Percentiles rank a stretch among this genome's conserved stretches.
These are phyloP conservation scores for Clupea harengus DNA, from an alignment of 2,113 vertebrate genomes.

Conservation along the genomic window DNA sequence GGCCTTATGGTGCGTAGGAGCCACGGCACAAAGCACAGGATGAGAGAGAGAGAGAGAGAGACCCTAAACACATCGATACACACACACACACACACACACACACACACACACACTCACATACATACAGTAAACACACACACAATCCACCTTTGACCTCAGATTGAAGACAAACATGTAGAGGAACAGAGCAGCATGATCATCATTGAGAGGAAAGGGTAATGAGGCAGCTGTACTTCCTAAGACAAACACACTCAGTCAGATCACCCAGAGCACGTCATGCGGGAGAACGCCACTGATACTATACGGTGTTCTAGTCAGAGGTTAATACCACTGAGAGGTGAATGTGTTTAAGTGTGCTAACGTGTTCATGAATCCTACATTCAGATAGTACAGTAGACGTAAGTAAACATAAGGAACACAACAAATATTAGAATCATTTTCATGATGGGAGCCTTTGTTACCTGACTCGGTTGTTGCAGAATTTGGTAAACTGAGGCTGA, in stretches of 20 bases:
- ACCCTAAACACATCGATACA: not conserved
- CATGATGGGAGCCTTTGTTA: constrained; percentile 52
- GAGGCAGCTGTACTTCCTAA: not conserved
- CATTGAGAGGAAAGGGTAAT: not conserved
- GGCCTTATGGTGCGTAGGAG: not conserved
- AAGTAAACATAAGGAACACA: not conserved
- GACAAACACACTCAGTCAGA: not conserved
- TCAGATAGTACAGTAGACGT: not conserved
- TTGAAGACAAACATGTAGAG: not conserved
- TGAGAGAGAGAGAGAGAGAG: not conserved
- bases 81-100: not conserved
- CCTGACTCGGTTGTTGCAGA: constrained; percentile 97
- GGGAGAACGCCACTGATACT: not conserved
- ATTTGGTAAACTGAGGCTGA: constrained; percentile 90
- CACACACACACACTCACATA: not conserved
- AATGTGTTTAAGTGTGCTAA: not conserved
- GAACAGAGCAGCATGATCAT: not conserved
- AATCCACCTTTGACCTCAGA: not conserved
- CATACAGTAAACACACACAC: not conserved
- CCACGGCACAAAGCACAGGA: not conserved
- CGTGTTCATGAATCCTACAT: not conserved
- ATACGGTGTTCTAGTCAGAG: not conserved
- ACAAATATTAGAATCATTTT: not conserved
- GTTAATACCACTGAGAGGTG: not conserved
- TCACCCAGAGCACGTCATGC: not conserved